Base-by-base conservation (phyloP, 2,113 vertebrate genomes). In the Hystrix brachyura region DNA sequence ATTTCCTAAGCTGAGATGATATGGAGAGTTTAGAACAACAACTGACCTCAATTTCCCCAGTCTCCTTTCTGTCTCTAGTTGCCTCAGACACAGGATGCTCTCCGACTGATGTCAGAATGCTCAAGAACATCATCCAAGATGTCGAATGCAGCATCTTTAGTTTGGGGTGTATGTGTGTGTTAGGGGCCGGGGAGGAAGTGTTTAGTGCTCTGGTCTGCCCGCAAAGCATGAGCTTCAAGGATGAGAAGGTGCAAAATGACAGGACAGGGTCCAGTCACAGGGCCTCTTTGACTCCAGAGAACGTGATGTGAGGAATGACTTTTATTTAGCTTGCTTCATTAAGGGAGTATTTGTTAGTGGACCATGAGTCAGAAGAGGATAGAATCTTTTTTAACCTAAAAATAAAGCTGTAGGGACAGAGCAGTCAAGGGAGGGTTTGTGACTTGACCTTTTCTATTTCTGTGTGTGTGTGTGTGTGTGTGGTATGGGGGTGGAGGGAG, bases 381-480 rank as follows among this genome's bases (percentile, higher is more conserved):
- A 87, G 57, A 79, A 94, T 97, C 95, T 98, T 98, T 97, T 97
- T 96, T 98, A 95, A 94, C 69, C 71, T 98, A 98, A 98, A 98
- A 98, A 98, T 98, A 98, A 96, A 98, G 60, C 79, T 34, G 0
- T 60, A 62, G 93, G 90, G 38, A 92, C 32, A 5, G 90, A 74
- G 89, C 87, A 90, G 69, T 67, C 90, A 84, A 91, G 62, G 94
- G 19, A 72, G 34, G 53, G 83, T 90, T 89, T 93, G 91, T 72
- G 82, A 87, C 81, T 55, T 98, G 97, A 98, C 97, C 97, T 98
- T 98, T 96, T 51, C 93, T 60, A 46, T 89, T 93, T 97, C 90
- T 87, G 90, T 78, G 43, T 51, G 25, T 32, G 74, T 38, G 62
- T 87, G 7, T 2, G 9, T 71, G 67, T 32, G 38, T 62, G 62